Conservation (phyloP, 2,113 vertebrate genomes). For the Leuciscus idus region DNA sequence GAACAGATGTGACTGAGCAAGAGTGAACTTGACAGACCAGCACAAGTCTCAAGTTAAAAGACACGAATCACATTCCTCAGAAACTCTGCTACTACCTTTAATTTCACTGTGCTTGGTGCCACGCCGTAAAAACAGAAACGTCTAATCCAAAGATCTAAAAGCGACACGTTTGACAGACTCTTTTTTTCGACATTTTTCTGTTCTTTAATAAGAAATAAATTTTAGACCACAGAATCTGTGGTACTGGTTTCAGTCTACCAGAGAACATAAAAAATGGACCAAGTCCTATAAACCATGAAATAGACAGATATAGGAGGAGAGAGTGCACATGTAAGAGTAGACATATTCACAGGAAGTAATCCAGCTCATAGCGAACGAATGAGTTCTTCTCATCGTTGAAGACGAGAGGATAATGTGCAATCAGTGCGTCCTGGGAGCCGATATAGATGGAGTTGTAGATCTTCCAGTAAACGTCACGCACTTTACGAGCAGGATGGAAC, state of each 20-base stretch:
- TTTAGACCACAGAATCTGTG: constrained; percentile 45
- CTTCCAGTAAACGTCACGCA: constrained; percentile 99
- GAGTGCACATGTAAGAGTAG: constrained; percentile 26
- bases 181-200: constrained; percentile 41
- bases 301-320: constrained; percentile 9
- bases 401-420: constrained; percentile 95
- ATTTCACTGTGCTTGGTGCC: constrained; percentile 53
- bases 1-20: constrained; percentile 79
- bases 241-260: constrained; percentile 45
- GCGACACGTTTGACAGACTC: constrained; percentile 58
- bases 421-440: constrained; percentile 96
- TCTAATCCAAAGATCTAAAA: constrained; percentile 65
- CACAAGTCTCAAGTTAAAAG: constrained; percentile 70
- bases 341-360: constrained; percentile 89
- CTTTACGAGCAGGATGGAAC: constrained; percentile 97
- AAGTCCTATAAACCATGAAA: constrained; percentile 50
- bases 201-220: constrained; percentile 58
- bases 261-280: constrained; percentile 58
- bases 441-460: constrained; percentile 99
- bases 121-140: constrained; percentile 40
- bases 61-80: constrained; percentile 49
- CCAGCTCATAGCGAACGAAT: constrained; percentile 94
- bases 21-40: constrained; percentile 71
- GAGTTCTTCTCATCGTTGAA: constrained; percentile 99
- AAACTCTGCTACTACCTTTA: constrained; percentile 51